Base-by-base conservation (phyloP, 2,113 vertebrate species). In the Zingel zingel region DNA sequence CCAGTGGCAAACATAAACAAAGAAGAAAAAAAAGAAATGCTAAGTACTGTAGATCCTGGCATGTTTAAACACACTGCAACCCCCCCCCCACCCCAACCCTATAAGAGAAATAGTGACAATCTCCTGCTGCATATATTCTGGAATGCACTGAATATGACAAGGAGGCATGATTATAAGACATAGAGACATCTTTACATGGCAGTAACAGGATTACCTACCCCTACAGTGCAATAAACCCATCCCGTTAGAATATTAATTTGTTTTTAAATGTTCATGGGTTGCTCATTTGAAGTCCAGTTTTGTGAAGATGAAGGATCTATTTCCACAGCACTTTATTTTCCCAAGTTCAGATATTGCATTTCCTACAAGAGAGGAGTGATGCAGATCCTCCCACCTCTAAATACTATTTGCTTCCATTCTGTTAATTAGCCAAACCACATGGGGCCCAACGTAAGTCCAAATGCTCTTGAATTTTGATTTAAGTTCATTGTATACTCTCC, bases 1-100 rank as follows among this genome's bases (percentile, higher is more conserved):
- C 93, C 91, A 57, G 85, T 91, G 88, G 92, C 92, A 91, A 89
- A 89, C 84, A 85, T 90, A 93, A 92, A 95, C 91, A 93, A 92
- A 77, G 54, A 77, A 77, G 67, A 58, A 76, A 3, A 83, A 72
- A 78, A 86, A 57, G 57, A 88, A 87, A 91, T 84, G 88, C 84
- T 89, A 92, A 91, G 58, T 79, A 81, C 23, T 54, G 18, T 62
- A 65, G 88, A 92, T 93, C 39, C 80, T 75, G 88, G 89, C 88
- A 75, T 84, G 74, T 83, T 88, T 84, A 61, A 89, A 86, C 51
- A 67, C 61, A 33, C 53, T 43, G 66, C 33, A 50, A 58, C 77
- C 78, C 53, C 67, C 56, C 45, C 54, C 45, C 81, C 61, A 47
- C 66, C 33, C 43, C 23, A 75, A 39, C 63, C 74, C 59, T 80